Conservation (phyloP, 1,140 invertebrate species). For the Cyclargus thomasi region DNA sequence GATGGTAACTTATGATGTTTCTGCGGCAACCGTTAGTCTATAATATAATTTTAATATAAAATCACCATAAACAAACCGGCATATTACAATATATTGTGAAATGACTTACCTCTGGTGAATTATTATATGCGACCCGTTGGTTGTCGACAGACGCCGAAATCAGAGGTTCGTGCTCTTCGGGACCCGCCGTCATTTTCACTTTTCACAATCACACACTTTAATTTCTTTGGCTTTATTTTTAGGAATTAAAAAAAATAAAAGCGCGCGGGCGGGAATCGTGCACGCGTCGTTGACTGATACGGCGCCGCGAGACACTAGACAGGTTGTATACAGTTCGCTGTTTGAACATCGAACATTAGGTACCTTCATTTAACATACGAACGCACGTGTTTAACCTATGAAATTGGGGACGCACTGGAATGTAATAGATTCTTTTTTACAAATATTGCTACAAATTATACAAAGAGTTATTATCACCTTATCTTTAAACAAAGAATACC, state of each 20-base stretch:
- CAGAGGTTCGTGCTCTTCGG: conserved; percentile 61
- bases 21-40: not conserved
- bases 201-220: conserved; percentile 25
- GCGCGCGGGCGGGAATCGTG: conserved; percentile 7
- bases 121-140: conserved; percentile 59
- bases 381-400: conserved; percentile 7
- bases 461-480: not conserved
- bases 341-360: not conserved
- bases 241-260: conserved; percentile 22
- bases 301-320: not conserved
- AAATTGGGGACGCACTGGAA: not conserved
- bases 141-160: conserved; percentile 62
- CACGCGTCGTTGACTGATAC: conserved; percentile 8
- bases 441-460: not conserved
- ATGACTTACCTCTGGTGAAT: conserved; percentile 50
- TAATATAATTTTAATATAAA: not conserved
- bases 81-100: conserved; percentile 8
- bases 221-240: conserved; percentile 17
- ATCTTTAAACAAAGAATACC: not conserved
- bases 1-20: not conserved
- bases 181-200: conserved; percentile 59
- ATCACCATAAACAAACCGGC: conserved; percentile 6
- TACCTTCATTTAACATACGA: not conserved
- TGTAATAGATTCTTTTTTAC: not conserved
- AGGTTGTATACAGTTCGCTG: not conserved